phyloP scores from a whole-genome alignment of 2,888 invertebrate genomes.

The Hyppa rectilinea region DNA sequence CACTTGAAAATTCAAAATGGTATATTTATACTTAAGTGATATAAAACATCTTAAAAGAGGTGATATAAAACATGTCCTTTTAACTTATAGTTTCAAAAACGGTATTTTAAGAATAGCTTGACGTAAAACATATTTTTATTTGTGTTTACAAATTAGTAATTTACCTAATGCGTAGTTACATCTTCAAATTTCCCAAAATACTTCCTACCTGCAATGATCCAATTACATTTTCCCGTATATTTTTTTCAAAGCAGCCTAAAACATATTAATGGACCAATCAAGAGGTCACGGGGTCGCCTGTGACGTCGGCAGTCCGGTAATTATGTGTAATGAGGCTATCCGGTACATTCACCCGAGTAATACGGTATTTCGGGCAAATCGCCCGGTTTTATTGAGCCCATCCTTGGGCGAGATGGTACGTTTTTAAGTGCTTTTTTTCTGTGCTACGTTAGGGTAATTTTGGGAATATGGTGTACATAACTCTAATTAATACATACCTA shows the following conservation, averaged over 20 bases:
- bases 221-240: not conserved
- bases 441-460: not conserved
- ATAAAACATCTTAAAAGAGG: too few species aligned
- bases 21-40: too few species aligned
- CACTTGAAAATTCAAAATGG: too few species aligned
- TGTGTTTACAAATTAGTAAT: too few species aligned
- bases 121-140: too few species aligned
- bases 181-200: too few species aligned
- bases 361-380: conserved; percentile 67
- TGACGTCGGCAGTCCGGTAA: conserved; percentile 78
- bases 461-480: not conserved
- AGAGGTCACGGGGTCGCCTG: conserved; percentile 58
- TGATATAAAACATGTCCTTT: too few species aligned
- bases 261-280: conserved; percentile 55
- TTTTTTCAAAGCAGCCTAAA: conserved; percentile 19
- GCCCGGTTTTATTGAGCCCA: conserved; percentile 71
- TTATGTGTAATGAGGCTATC: conserved; percentile 78
- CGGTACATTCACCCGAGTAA: conserved; percentile 69
- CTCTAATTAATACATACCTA: not conserved
- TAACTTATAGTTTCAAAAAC: too few species aligned
- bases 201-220: not conserved
- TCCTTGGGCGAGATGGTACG: conserved; percentile 63
- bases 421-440: conserved; percentile 64
- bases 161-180: too few species aligned
- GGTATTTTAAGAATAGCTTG: too few species aligned